Evolutionary conservation across 2,113 vertebrate species (phyloP).

Genomic region (Potamarius usumacintae): DNA sequence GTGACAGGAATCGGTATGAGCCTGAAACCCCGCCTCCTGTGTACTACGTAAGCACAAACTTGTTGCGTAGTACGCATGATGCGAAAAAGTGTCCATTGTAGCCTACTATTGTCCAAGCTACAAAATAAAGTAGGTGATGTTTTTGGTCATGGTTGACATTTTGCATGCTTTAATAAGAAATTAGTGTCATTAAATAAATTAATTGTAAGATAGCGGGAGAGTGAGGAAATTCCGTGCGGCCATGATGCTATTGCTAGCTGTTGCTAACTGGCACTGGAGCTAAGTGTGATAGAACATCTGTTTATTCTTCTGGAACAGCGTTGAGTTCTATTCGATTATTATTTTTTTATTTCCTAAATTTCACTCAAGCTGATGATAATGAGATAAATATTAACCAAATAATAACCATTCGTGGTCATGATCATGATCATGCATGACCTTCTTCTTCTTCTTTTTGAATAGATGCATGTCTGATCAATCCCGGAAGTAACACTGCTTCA

Average conservation of each 20-base stretch:
- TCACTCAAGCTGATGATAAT: neutral
- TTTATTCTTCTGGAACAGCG: too few relatives aligned
- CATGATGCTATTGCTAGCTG: slow-evolving; percentile 48
- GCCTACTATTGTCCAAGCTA: slow-evolving; percentile 55
- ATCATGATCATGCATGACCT: neutral
- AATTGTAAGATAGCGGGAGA: neutral
- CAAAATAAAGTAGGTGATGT: slow-evolving; percentile 70
- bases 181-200: too few relatives aligned
- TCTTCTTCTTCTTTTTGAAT: too few relatives aligned
- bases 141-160: slow-evolving; percentile 25
- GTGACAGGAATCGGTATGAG: too few relatives aligned
- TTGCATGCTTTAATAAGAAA: neutral
- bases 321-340: neutral
- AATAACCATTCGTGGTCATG: neutral
- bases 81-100: slow-evolving; percentile 55
- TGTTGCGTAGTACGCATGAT: slow-evolving; percentile 60
- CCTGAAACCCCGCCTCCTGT: slow-evolving; percentile 38
- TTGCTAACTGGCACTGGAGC: slow-evolving; percentile 13
- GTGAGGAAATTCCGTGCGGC: neutral
- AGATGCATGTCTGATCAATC: neutral
- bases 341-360: neutral
- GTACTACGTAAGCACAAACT: slow-evolving; percentile 60
- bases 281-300: neutral
- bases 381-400: neutral
- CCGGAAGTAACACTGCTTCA: neutral